Conservation (phyloP, 2,113 vertebrate genomes). For the Shinisaurus crocodilurus region DNA sequence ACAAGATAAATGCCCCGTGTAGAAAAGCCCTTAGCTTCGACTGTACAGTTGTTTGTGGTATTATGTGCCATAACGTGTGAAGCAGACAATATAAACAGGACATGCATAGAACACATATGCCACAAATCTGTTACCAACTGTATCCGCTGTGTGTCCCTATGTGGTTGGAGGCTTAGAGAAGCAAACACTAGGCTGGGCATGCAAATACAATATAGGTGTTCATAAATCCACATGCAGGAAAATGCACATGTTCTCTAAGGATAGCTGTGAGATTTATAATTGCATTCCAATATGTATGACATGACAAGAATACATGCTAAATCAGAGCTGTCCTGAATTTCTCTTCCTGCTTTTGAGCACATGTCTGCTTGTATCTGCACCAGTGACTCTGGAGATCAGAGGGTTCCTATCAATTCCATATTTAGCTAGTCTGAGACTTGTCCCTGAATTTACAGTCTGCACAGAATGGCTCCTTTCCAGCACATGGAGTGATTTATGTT, state of each 20-base stretch:
- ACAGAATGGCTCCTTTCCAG: neutral
- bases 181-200: neutral
- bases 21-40: too few species aligned
- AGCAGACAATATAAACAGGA: neutral
- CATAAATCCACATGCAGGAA: neutral
- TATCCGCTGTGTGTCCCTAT: neutral
- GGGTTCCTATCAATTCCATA: neutral
- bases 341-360: neutral
- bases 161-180: neutral
- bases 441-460: slow-evolving; percentile 7
- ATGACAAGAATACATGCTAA: neutral
- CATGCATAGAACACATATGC: neutral
- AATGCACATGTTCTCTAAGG: neutral
- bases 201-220: neutral
- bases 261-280: neutral
- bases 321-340: neutral
- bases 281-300: neutral
- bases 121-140: neutral
- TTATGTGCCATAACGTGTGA: neutral
- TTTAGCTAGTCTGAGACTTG: slow-evolving; percentile 12
- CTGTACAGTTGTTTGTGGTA: neutral
- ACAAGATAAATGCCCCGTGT: too few species aligned
- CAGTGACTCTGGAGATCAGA: slow-evolving; percentile 14
- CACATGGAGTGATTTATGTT: slow-evolving; percentile 5
- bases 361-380: neutral